Conservation (phyloP, 2,113 vertebrate species). For the Podarcis muralis region DNA sequence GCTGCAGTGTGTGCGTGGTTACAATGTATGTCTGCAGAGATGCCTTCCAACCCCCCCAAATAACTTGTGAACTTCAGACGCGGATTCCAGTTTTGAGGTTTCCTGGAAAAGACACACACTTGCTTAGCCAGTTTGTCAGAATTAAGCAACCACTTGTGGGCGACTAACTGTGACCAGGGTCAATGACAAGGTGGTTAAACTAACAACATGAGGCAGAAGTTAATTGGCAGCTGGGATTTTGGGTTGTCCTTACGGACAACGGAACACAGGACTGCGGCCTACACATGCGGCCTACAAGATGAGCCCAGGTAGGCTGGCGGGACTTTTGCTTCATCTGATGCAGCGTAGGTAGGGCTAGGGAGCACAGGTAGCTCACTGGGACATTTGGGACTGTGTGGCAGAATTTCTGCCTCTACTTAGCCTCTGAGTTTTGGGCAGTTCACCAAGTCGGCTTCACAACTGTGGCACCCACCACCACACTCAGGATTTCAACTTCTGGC, state of each 20-base stretch:
- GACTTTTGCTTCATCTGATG: not conserved
- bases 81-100: slow-evolving; percentile 1
- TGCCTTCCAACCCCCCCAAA: not conserved
- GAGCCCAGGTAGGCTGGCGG: not conserved
- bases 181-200: not conserved
- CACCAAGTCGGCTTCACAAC: not conserved
- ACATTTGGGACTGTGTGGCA: not conserved
- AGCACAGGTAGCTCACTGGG: too few species aligned
- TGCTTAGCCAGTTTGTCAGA: slow-evolving; percentile 20
- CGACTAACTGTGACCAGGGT: not conserved
- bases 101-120: not conserved
- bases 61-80: not conserved
- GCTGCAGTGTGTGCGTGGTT: too few species aligned
- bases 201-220: not conserved
- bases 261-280: not conserved
- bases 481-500: not conserved
- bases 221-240: not conserved
- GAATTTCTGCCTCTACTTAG: not conserved
- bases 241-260: not conserved
- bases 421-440: not conserved
- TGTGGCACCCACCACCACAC: not conserved
- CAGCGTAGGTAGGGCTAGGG: not conserved
- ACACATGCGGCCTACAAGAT: fast-evolving
- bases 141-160: slow-evolving; percentile 3
- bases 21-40: too few species aligned